Evolutionary conservation across 1,140 invertebrate genomes (phyloP), one percentile per base, ranked within the genome.

Genomic region (Orchesella cincta): DNA sequence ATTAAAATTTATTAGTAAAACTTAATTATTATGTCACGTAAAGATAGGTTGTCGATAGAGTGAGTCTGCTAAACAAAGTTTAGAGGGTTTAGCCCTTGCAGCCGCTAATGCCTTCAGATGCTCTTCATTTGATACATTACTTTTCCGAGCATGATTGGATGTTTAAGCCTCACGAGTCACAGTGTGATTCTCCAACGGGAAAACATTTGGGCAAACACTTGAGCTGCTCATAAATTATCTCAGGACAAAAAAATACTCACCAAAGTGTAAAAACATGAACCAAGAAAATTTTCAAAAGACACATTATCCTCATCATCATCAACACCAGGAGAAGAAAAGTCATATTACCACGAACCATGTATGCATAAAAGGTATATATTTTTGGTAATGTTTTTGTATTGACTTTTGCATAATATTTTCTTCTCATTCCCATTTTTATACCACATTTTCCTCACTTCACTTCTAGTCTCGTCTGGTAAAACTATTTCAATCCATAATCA

Each of bases 151-250:
- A 8, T 67, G 62, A 67, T 67, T 67, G 62, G 62, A 33, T 67
- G n/a, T 67, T 67, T 67, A 67, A 67, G 62, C 62, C 62, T 67
- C 62, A 67, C 62, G 62, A 67, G 62, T 67, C 62, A 67, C 62
- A 31, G 2, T 67, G 62, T 67, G 62, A 67, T 67, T 67, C 62
- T 67, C 62, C 5, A 2, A 29, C 26, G 62, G 62, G 23, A 67
- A 67, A 67, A 67, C 62, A 67, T 67, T 67, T 67, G 62, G 62
- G 62, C 8, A 67, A 67, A 67, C 62, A 67, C 62, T 67, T 67
- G 62, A 67, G 62, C 62, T 67, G 62, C 62, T 67, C 62, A 67
- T 67, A 67, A 67, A 67, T 67, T 67, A 67, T 67, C 62, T 67
- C 26, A 18, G 39, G 14, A 57, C 8, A 31, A 67, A 67, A 33